Base-by-base conservation (phyloP, 2,113 vertebrate genomes). In the Steatornis caripensis region DNA sequence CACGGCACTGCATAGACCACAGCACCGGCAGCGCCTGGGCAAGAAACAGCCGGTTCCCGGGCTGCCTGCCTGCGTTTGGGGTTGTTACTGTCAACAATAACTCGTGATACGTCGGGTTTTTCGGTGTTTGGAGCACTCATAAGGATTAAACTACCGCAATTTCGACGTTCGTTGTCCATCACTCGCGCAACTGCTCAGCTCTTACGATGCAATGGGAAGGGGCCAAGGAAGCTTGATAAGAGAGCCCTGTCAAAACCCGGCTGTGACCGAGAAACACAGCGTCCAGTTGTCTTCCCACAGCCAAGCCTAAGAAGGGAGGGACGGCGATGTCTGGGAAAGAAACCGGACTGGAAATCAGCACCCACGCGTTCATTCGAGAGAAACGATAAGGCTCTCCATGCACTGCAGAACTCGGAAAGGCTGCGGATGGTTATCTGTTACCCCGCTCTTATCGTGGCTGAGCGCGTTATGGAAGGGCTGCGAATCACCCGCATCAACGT, bases 151-250 rank as follows among this genome's bases (percentile, higher is more conserved):
- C 1, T 2, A 68, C 30, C 1, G 4, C 36, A 30, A 37, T 53
- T 60, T 29, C 1, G 6, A 23, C 7, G 1, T 30, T 72, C 4
- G 1, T 29, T 9, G 2, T 49, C 70, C 6, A 6, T 23, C 34
- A 78, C 48, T 26, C 2, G 4, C 4, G 4, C 21, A 88, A 21
- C 22, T 22, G 34, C 37, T 45, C 27, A 30, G 32, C 8, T 87
- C 10, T 45, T 60, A 43, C 1, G 2, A 32, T 60, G 21, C 60
- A 48, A 83, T 2, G 39, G 26, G 55, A 90, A 88, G 12, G 4
- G 13, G 2, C 45, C 3, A 17, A 66, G 11, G 9, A 26, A 55
- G 23, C 4, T 53, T 61, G 32, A 27, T 17, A 71, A 75, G 11
- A 26, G 26, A 75, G 4, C 48, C 37, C 18, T 65, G 21, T 23